Evolutionary conservation across 2,113 vertebrate species (phyloP).

Genomic region (Burhinus bistriatus): DNA sequence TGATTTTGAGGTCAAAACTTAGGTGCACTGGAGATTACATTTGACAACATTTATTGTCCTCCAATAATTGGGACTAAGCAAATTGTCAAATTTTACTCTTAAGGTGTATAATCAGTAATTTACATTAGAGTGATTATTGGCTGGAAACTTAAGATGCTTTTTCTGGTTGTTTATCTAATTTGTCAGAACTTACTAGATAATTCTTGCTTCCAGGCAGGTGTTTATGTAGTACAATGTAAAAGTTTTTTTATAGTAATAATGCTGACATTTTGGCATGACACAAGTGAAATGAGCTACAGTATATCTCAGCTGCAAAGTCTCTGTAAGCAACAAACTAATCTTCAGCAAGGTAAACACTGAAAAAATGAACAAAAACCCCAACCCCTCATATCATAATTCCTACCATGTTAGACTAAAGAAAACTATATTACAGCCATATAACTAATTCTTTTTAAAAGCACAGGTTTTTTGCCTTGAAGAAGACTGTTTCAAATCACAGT

Average conservation of each 20-base stretch:
- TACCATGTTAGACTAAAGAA: neutral
- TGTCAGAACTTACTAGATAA: neutral
- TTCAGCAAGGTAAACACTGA: neutral
- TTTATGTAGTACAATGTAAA: neutral
- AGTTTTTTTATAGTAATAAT: neutral
- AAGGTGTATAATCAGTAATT: neutral
- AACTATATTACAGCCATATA: neutral
- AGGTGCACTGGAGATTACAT: neutral
- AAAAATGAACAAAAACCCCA: neutral
- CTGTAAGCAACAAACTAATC: neutral
- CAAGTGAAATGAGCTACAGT: neutral
- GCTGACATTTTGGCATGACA: neutral
- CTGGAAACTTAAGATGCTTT: neutral
- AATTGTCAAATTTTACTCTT: neutral
- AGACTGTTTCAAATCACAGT: neutral
- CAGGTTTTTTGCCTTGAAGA: neutral
- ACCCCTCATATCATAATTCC: neutral
- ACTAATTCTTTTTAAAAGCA: neutral
- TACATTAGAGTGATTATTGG: neutral
- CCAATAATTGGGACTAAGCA: neutral
- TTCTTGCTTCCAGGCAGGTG: neutral
- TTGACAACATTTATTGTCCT: accelerated
- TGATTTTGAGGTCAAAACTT: neutral
- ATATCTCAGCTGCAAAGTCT: neutral
- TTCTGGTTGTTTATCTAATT: neutral